These are phyloP conservation scores for Brachystomella parvula DNA, from an alignment of 1,140 invertebrate genomes.

Conservation along the genomic window DNA sequence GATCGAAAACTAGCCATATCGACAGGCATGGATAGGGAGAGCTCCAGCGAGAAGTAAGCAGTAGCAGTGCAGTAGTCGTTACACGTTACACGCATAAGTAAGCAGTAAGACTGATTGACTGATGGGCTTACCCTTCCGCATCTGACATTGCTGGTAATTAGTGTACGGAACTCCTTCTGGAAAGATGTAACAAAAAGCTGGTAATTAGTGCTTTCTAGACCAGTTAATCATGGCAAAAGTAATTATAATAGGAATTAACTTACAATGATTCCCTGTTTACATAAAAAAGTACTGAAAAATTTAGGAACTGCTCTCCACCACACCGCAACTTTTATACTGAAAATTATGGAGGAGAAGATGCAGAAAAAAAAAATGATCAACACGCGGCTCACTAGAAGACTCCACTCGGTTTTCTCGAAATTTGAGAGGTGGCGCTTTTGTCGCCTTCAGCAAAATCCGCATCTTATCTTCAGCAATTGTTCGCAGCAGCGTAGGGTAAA, in stretches of 20 bases:
- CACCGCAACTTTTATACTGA: too few species aligned
- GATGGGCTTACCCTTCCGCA: constrained; percentile 35
- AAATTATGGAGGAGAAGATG: too few species aligned
- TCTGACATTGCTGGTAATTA: constrained; percentile 31
- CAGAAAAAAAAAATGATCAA: too few species aligned
- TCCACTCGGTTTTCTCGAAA: too few species aligned
- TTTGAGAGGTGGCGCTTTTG: too few species aligned
- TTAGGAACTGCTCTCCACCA: background rate
- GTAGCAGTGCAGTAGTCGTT: background rate
- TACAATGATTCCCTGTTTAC: constrained; percentile 28
- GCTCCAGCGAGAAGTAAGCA: background rate
- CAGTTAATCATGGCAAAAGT: too few species aligned
- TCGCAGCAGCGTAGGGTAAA: too few species aligned
- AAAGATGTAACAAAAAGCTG: constrained; percentile 17
- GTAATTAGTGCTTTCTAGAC: background rate
- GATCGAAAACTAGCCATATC: background rate
- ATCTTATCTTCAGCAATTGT: too few species aligned
- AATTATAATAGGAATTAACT: constrained; percentile 18
- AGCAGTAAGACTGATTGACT: too few species aligned
- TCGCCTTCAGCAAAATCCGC: too few species aligned
- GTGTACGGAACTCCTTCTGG: constrained; percentile 35
- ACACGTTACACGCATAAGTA: background rate
- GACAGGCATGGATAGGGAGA: background rate
- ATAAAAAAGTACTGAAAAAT: background rate
- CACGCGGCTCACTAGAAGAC: too few species aligned